Evolutionary conservation across 2,113 vertebrate species (phyloP), one percentile per base, ranked within the genome.

Genomic region (pig (Sus scrofa)): DNA sequence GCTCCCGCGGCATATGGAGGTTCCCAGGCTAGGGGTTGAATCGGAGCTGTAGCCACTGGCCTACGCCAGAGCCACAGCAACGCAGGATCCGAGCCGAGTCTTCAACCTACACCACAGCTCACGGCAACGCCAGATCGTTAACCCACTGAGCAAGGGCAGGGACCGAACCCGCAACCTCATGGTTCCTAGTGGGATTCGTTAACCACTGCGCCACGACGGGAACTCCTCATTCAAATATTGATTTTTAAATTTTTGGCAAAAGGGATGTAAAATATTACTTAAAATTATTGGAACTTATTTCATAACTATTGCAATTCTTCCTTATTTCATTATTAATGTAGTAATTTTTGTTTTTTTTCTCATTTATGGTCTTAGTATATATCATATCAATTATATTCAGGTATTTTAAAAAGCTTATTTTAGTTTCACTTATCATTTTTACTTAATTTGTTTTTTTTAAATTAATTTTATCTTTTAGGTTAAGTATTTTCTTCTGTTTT

Each of bases 231-330:
- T 37, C 34, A 52, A 52, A 52, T 75, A 32, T 50, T 54, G 37
- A 54, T 30, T 86, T 91, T 82, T 22, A 86, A 86, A 56, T 18
- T 54, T 89, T 86, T 91, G 34, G 30, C 52, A 24, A 94, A 68
- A 75, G 12, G 52, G 27, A 65, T 2, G 32, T 3, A 74, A 74
- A 81, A 67, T 81, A 65, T 82, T 88, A 84, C 16, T 56, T 71
- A 54, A 87, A 39, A 67, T 75, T 82, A 73, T 22, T 94, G 50
- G 58, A 75, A 58, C 13, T 2, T 22, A 91, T 82, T 62, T 58
- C 15, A 52, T 20, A 74, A 54, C n/a, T 52, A 9, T 50, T 32
- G 9, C 63, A 73, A 63, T 63, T 87, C 62, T 86, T 86, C 84
- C 65, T 44, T 90, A 73, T 50, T 74, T 74, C 24, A 65, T 90